Conservation (phyloP, 2,797 vertebrate genomes). For the Hipposideros larvatus region DNA sequence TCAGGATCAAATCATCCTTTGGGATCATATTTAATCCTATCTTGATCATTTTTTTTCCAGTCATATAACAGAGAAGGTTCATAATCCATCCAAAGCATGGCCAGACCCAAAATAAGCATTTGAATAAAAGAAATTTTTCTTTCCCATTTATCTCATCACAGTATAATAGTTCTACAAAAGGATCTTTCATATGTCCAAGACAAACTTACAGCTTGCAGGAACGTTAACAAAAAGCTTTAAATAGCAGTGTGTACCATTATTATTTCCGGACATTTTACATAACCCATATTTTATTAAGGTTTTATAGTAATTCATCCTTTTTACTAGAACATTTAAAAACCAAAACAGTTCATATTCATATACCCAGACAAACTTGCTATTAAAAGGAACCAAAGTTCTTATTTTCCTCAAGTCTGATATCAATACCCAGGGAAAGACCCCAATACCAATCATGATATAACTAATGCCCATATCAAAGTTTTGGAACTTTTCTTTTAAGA, state of each 20-base stretch:
- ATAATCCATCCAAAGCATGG: not conserved
- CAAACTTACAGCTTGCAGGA: not conserved
- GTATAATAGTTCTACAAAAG: not conserved
- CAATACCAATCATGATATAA: not conserved
- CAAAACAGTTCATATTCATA: not conserved
- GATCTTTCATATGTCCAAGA: not conserved
- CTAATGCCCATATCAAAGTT: not conserved
- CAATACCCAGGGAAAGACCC: not conserved
- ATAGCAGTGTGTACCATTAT: not conserved
- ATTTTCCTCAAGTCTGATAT: not conserved
- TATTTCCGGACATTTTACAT: constrained; percentile 4
- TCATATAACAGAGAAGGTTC: not conserved
- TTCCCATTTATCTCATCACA: not conserved
- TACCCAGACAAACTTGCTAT: not conserved
- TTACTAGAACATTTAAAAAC: not conserved
- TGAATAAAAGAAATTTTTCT: not conserved
- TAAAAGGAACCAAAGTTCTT: not conserved
- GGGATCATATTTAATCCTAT: not conserved
- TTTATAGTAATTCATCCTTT: constrained; percentile 32
- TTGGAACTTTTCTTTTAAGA: not conserved
- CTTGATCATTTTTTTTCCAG: not conserved
- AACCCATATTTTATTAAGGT: constrained; percentile 5
- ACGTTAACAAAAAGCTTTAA: not conserved
- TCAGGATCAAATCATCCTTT: constrained; percentile 23
- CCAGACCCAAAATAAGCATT: not conserved